phyloP scores from a whole-genome alignment of 2,113 vertebrate species.

The Climacteris rufus region DNA sequence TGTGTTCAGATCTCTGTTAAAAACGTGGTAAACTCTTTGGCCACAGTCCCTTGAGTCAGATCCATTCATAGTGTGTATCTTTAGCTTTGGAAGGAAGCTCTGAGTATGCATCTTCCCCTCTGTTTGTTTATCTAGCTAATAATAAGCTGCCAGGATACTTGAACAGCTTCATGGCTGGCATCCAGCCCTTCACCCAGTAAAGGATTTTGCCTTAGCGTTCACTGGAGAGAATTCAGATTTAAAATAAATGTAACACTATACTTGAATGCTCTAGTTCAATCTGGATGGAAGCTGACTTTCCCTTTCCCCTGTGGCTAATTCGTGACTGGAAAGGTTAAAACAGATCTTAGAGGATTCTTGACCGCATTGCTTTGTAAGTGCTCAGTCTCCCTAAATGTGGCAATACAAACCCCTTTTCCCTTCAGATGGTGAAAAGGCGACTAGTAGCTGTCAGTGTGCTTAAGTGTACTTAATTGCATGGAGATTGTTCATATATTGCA shows the following conservation, averaged over 20 bases:
- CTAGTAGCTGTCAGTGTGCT: neutral
- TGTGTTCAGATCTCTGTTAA: neutral
- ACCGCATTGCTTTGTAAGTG: neutral
- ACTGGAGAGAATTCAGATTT: neutral
- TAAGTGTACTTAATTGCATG: neutral
- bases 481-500: neutral
- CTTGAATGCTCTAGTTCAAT: neutral
- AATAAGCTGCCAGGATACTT: slow-evolving; percentile 35
- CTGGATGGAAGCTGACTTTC: neutral
- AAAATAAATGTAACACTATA: neutral
- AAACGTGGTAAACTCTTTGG: neutral
- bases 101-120: neutral
- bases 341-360: neutral
- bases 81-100: slow-evolving; percentile 37
- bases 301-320: neutral
- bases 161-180: slow-evolving; percentile 4
- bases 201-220: slow-evolving; percentile 1
- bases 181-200: slow-evolving; percentile 7
- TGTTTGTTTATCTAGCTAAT: slow-evolving; percentile 59
- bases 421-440: neutral
- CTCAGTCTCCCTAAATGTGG: neutral
- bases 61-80: slow-evolving; percentile 39
- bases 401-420: neutral
- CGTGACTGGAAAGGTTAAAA: neutral
- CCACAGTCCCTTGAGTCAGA: neutral